A percentile compares a stretch with the other conserved stretches of the same genome.
Conservation (phyloP, 2,113 vertebrate species). For the Microcebus jonahi region DNA sequence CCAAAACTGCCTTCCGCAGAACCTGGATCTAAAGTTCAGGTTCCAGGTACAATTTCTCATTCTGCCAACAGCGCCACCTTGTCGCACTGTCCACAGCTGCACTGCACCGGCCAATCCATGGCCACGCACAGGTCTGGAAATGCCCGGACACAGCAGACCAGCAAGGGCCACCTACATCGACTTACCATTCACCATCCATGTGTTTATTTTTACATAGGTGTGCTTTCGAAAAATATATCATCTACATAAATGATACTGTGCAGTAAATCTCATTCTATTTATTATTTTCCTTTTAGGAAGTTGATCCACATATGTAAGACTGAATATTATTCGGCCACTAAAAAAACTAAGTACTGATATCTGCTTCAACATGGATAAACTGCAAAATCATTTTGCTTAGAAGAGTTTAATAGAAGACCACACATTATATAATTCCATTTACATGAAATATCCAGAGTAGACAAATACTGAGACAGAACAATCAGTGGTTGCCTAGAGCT, state of each 20-base stretch:
- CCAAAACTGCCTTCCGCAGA: background rate
- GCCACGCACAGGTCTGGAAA: background rate
- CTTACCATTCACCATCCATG: background rate
- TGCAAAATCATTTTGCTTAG: background rate
- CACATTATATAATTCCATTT: background rate
- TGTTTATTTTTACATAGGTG: background rate
- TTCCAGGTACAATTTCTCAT: background rate
- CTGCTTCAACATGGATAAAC: background rate
- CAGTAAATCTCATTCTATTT: background rate
- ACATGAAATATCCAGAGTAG: background rate
- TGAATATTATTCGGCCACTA: background rate
- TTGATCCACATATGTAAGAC: background rate
- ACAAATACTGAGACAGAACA: background rate
- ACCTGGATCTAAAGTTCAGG: background rate
- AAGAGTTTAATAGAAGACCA: background rate
- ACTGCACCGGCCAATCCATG: background rate
- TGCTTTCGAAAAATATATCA: background rate
- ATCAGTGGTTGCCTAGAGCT: background rate
- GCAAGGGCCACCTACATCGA: background rate
- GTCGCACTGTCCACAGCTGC: background rate
- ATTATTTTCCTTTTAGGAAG: background rate
- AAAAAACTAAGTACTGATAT: background rate
- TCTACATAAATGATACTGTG: background rate
- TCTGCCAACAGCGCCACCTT: background rate
- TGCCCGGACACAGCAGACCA: background rate